Conservation (phyloP, 2,888 invertebrate genomes). For the Epiblema foenella region DNA sequence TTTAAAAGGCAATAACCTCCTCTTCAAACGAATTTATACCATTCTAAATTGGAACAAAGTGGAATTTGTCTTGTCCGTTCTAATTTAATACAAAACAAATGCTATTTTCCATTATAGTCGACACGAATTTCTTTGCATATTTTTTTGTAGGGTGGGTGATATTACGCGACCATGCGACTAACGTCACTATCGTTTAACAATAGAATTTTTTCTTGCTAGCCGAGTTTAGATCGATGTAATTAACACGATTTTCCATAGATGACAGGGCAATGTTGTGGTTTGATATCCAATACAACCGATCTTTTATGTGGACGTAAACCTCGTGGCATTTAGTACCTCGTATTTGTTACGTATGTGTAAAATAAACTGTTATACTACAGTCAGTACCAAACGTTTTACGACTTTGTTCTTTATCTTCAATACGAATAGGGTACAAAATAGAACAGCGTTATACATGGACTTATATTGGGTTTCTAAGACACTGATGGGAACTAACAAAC, state of each 20-base stretch:
- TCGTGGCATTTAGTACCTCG: neutral
- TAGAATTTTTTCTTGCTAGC: too few relatives aligned
- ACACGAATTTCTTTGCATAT: too few relatives aligned
- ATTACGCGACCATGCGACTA: too few relatives aligned
- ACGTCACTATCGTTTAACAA: too few relatives aligned
- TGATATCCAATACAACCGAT: conserved; percentile 1
- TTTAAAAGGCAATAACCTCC: too few relatives aligned
- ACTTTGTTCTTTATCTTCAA: neutral
- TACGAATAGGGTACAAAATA: neutral
- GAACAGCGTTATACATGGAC: neutral
- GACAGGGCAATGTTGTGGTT: neutral
- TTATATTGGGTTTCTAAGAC: neutral
- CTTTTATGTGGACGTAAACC: conserved; percentile 14
- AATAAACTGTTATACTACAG: neutral
- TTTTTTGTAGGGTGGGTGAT: too few relatives aligned
- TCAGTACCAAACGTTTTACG: neutral
- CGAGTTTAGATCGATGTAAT: neutral
- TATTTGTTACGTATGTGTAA: neutral
- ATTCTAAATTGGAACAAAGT: too few relatives aligned
- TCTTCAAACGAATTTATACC: too few relatives aligned
- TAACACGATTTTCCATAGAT: neutral
- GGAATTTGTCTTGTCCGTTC: too few relatives aligned
- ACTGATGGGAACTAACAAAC: neutral
- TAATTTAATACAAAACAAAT: too few relatives aligned
- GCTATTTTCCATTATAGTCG: too few relatives aligned